phyloP scores from a whole-genome alignment of 2,113 vertebrate genomes.

The Urocolius indicus region DNA sequence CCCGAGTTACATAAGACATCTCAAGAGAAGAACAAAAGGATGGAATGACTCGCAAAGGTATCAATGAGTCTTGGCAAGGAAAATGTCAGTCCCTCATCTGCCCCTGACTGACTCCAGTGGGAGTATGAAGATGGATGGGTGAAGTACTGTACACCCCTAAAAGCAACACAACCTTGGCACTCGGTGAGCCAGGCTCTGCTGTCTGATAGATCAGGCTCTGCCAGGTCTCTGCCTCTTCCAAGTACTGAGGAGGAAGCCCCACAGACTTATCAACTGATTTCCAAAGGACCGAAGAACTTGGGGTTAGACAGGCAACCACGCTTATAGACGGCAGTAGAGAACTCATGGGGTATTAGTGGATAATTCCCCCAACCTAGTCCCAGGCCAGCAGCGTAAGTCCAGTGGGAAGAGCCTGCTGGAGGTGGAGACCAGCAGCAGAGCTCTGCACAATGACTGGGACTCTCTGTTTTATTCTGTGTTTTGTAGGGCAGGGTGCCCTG shows the following conservation, averaged over 20 bases:
- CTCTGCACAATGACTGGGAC: neutral
- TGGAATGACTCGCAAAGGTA: neutral
- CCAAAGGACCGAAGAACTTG: neutral
- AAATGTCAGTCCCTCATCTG: neutral
- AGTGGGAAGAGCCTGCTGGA: neutral
- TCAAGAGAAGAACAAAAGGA: neutral
- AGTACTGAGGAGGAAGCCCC: neutral
- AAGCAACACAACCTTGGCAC: neutral
- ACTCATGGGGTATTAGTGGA: neutral
- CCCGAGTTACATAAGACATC: rapidly evolving
- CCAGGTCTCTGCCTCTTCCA: neutral
- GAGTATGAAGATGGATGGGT: neutral
- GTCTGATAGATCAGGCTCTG: neutral
- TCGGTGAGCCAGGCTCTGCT: neutral
- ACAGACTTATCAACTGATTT: neutral
- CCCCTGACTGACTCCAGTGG: neutral
- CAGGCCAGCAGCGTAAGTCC: neutral
- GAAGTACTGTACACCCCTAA: neutral
- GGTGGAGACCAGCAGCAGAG: neutral
- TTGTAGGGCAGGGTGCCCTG: slow-evolving; percentile 66
- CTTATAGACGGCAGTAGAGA: neutral
- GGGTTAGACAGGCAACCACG: neutral
- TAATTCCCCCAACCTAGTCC: neutral
- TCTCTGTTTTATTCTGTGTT: slow-evolving; percentile 32
- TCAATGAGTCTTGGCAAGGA: neutral